phyloP scores from a whole-genome alignment of 2,797 vertebrate species.

The Trachops cirrhosus region DNA sequence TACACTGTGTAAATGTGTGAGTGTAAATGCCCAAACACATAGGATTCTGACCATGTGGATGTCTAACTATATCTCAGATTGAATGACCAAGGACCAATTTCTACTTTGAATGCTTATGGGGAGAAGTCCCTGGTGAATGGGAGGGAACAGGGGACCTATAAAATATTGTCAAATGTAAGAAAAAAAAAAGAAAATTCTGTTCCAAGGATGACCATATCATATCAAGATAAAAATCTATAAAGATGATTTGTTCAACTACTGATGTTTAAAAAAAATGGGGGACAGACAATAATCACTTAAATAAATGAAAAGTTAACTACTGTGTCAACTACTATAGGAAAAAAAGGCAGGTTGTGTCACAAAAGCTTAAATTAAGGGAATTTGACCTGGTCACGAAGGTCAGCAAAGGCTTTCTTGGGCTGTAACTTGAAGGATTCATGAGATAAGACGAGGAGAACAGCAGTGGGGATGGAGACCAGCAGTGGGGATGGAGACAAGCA shows the following conservation, averaged over 20 bases:
- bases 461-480: too few relatives aligned
- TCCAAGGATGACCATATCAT: background rate
- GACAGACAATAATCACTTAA: background rate
- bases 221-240: background rate
- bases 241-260: background rate
- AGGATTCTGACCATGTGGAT: background rate
- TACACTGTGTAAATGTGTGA: background rate
- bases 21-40: background rate
- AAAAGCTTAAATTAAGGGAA: background rate
- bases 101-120: background rate
- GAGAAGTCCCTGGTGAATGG: background rate
- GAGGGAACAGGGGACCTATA: background rate
- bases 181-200: background rate
- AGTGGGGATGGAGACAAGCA: background rate
- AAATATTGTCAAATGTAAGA: background rate
- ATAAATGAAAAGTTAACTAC: background rate
- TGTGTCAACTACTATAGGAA: background rate
- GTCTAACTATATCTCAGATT: background rate
- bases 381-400: background rate
- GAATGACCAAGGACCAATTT: background rate
- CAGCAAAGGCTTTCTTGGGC: background rate
- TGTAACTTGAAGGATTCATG: background rate
- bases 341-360: background rate
- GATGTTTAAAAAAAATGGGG: background rate
- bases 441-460: background rate